Evolutionary conservation across 1,140 invertebrate genomes (phyloP).

Genomic region (Carcinoscorpius rotundicauda): DNA sequence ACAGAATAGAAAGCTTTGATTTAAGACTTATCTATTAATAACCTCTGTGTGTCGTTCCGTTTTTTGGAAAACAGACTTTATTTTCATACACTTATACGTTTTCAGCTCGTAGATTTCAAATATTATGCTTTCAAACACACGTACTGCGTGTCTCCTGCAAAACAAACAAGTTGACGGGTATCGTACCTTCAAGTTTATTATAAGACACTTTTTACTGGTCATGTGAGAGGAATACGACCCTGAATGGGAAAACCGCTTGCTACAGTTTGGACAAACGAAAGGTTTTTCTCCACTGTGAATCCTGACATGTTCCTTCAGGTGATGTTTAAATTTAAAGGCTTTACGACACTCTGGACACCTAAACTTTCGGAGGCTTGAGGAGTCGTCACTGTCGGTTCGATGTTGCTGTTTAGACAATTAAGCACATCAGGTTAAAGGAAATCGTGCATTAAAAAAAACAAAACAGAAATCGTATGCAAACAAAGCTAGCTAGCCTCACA

Average conservation of each 20-base stretch:
- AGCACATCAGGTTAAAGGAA: not conserved
- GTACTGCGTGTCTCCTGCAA: too few relatives aligned
- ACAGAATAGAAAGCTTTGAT: too few relatives aligned
- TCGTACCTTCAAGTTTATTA: conserved; percentile 66
- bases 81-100: too few relatives aligned
- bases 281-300: conserved; percentile 98
- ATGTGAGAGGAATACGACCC: conserved; percentile 98
- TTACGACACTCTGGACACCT: conserved; percentile 97
- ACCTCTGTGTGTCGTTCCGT: too few relatives aligned
- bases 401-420: not conserved
- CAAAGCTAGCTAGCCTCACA: not conserved
- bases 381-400: conserved; percentile 46
- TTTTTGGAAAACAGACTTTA: too few relatives aligned
- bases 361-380: conserved; percentile 81
- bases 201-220: conserved; percentile 97
- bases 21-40: too few relatives aligned
- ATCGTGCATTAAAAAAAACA: not conserved
- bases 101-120: too few relatives aligned
- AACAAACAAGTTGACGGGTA: too few relatives aligned
- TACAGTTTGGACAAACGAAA: conserved; percentile 92
- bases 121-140: too few relatives aligned
- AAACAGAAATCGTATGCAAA: not conserved
- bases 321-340: conserved; percentile 99
- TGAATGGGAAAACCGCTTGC: conserved; percentile 97
- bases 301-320: conserved; percentile 94